Conservation (phyloP, 2,797 vertebrate species). For the Protosalanx chinensis region DNA sequence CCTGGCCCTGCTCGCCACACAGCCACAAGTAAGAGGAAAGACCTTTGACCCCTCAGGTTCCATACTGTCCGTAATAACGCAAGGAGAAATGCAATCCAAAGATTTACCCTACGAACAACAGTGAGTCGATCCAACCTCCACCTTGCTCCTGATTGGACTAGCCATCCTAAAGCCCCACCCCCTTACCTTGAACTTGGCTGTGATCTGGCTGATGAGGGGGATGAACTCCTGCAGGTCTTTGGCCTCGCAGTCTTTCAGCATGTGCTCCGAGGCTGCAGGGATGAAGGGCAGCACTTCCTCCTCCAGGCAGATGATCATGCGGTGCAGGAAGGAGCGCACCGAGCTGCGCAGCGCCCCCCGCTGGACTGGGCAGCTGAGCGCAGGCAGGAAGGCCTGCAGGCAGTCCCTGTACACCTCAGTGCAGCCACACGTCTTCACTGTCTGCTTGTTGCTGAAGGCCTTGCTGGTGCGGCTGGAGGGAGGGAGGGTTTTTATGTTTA, state of each 20-base stretch:
- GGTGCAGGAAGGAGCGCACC: conserved; percentile 94
- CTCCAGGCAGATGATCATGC: conserved; percentile 99
- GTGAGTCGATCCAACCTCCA: neutral
- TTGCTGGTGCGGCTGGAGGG: conserved; percentile 91
- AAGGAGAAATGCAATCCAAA: too few relatives aligned
- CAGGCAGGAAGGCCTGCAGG: conserved; percentile 90
- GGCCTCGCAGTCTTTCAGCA: conserved; percentile 98
- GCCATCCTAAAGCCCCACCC: neutral
- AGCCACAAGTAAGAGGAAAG: neutral
- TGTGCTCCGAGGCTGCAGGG: conserved; percentile 92
- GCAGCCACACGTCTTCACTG: conserved; percentile 94
- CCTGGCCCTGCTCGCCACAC: conserved; percentile 77
- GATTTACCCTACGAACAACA: too few relatives aligned
- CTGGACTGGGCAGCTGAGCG: conserved; percentile 91
- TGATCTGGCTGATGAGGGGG: conserved; percentile 98
- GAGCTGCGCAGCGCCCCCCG: conserved; percentile 86
- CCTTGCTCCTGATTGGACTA: neutral
- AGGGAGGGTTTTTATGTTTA: conserved; percentile 8
- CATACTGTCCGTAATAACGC: too few relatives aligned
- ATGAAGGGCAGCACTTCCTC: conserved; percentile 97
- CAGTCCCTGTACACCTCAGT: conserved; percentile 95
- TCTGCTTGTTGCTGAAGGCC: conserved; percentile 99
- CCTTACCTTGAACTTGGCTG: conserved; percentile 95
- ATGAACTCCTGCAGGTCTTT: conserved; percentile 99
- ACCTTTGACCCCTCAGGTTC: neutral